Evolutionary conservation across 2,888 invertebrate genomes (phyloP).

Genomic region (Sesamia inferens): DNA sequence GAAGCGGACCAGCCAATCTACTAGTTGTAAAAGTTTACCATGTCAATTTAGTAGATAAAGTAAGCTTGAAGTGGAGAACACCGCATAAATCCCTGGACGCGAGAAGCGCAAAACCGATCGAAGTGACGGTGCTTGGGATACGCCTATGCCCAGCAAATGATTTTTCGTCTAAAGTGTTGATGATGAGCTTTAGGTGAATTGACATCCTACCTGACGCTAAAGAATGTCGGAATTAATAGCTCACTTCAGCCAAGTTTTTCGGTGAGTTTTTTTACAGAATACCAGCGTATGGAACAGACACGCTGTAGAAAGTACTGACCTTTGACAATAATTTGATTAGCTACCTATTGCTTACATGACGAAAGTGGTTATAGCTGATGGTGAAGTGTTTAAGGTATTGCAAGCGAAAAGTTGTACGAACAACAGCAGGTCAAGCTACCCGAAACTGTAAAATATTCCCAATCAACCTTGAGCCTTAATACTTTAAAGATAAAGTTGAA

Average conservation of each 20-base stretch:
- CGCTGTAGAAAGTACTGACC: background rate
- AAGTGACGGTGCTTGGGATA: background rate
- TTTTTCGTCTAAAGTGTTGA: background rate
- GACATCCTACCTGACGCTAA: no score
- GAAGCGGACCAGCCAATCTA: background rate
- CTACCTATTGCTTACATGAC: background rate
- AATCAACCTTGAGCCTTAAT: no score
- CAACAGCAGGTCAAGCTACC: no score
- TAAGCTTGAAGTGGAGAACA: background rate
- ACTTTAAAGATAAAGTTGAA: no score
- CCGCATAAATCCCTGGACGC: background rate
- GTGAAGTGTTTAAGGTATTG: background rate
- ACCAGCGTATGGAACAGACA: background rate
- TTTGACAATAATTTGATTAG: background rate
- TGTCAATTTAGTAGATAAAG: no score
- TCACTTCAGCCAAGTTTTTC: background rate
- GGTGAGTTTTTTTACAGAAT: background rate
- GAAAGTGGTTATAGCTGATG: background rate
- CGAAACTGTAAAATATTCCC: no score
- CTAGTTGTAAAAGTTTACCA: background rate
- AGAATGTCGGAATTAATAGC: background rate
- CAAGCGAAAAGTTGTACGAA: background rate
- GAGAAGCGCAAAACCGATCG: background rate
- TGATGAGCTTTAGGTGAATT: background rate
- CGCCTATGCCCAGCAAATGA: background rate